phyloP scores from a whole-genome alignment of 1,140 invertebrate genomes.

The Frieseomelitta varia region DNA sequence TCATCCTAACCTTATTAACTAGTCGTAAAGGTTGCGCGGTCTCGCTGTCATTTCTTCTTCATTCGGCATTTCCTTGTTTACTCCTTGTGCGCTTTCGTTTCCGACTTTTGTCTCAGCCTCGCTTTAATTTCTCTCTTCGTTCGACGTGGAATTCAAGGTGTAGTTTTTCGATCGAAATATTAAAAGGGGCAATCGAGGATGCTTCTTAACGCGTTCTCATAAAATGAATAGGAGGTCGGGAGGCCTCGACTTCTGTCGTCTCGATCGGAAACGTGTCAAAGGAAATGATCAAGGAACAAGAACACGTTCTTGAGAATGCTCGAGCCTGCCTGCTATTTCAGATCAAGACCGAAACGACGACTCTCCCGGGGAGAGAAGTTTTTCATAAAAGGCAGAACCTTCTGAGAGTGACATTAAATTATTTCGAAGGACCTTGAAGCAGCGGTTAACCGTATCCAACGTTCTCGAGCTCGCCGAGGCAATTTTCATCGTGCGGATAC shows the following conservation, averaged over 20 bases:
- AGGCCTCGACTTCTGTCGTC: background rate
- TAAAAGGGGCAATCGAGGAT: background rate
- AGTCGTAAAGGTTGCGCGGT: background rate
- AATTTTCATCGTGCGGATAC: constrained; percentile 25
- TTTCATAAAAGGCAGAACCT: background rate
- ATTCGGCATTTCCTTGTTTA: constrained; percentile 35
- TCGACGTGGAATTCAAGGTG: background rate
- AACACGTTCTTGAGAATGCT: background rate
- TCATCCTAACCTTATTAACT: background rate
- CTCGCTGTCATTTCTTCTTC: constrained; percentile 13
- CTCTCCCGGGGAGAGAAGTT: background rate
- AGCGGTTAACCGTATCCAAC: background rate
- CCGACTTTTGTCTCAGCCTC: background rate
- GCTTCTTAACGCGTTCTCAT: background rate
- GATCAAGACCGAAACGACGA: background rate
- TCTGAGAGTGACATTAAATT: constrained; percentile 9
- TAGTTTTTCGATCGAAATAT: background rate
- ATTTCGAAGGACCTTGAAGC: constrained; percentile 6
- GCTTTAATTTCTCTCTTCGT: background rate
- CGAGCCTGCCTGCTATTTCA: background rate
- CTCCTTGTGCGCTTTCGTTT: background rate
- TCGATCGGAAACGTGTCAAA: background rate
- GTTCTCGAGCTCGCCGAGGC: background rate
- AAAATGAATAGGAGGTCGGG: background rate
- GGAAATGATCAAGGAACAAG: background rate